These are phyloP conservation scores for Drosophila mojavensis DNA, from an alignment of 1,140 invertebrate genomes.

Conservation along the genomic window DNA sequence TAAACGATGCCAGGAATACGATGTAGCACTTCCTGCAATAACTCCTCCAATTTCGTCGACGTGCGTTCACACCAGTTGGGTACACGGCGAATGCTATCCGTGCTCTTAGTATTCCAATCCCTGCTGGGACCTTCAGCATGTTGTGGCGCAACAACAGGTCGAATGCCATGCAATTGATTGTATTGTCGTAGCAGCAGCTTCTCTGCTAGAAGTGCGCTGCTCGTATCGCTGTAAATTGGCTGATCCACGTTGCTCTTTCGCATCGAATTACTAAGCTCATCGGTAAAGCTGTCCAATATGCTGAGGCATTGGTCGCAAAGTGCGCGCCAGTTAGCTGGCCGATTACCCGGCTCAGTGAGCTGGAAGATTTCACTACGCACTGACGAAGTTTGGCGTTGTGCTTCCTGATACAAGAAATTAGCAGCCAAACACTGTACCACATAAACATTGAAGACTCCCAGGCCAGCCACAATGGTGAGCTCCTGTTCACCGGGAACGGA, in stretches of 20 bases:
- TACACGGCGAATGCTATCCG: conserved; percentile 40
- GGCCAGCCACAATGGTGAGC: conserved; percentile 85
- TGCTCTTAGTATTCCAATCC: conserved; percentile 3
- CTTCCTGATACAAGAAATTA: conserved; percentile 86
- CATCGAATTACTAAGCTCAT: conserved; percentile 86
- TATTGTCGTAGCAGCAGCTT: conserved; percentile 75
- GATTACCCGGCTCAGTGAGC: conserved; percentile 88
- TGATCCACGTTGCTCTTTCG: conserved; percentile 72
- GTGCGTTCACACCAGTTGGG: conserved; percentile 81
- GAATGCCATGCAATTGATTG: conserved; percentile 84
- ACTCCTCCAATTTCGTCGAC: conserved; percentile 76
- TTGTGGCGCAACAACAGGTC: conserved; percentile 55
- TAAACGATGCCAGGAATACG: conserved; percentile 88
- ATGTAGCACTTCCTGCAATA: conserved; percentile 78
- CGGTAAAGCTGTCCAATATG: conserved; percentile 87
- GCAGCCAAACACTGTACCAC: conserved; percentile 90
- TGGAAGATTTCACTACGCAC: conserved; percentile 87
- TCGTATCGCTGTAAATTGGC: conserved; percentile 30
- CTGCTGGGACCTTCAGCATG: not conserved
- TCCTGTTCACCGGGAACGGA: conserved; percentile 30
- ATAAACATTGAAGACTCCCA: conserved; percentile 86
- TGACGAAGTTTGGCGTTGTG: conserved; percentile 23
- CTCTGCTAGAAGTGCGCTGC: conserved; percentile 58
- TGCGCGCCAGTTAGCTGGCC: conserved; percentile 91
- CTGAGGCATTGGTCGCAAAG: conserved; percentile 87